Evolutionary conservation across 1,140 invertebrate genomes (phyloP).

Genomic region (Drosophila orosa): DNA sequence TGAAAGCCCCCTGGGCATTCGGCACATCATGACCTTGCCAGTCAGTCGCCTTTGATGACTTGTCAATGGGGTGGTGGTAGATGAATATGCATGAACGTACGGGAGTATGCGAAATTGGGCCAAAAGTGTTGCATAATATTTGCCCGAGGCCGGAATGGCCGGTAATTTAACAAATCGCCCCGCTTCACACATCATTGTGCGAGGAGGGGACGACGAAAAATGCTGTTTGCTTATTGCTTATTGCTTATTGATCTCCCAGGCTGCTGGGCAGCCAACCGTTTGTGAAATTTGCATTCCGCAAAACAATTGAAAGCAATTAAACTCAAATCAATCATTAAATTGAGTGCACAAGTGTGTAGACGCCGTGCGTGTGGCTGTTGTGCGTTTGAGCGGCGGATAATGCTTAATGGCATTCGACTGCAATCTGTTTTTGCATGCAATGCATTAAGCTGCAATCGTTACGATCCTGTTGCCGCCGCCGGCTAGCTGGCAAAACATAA

Average conservation of each 20-base stretch:
- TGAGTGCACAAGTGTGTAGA: conserved; percentile 4
- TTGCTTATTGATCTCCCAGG: conserved; percentile 21
- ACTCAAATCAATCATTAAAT: conserved; percentile 62
- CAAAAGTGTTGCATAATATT: conserved; percentile 80
- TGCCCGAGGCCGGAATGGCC: conserved; percentile 51
- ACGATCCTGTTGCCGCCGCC: conserved; percentile 16
- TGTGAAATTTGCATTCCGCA: conserved; percentile 54
- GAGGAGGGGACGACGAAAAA: neutral
- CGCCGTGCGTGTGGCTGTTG: conserved; percentile 4
- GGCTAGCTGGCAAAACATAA: conserved; percentile 27
- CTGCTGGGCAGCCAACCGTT: conserved; percentile 33
- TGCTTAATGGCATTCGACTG: conserved; percentile 43
- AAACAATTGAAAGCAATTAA: conserved; percentile 76
- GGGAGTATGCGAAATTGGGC: conserved; percentile 50
- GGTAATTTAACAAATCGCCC: conserved; percentile 53
- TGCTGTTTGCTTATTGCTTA: conserved; percentile 33
- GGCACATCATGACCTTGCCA: conserved; percentile 77
- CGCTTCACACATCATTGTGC: conserved; percentile 49
- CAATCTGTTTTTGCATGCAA: conserved; percentile 49
- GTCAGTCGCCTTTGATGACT: conserved; percentile 66
- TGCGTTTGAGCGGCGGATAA: conserved; percentile 12
- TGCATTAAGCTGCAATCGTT: conserved; percentile 45
- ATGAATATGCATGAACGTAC: neutral
- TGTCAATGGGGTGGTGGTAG: conserved; percentile 62
- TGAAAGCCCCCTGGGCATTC: conserved; percentile 68